A percentile compares a stretch with the other conserved stretches of the same genome.
These are phyloP conservation scores for Corbicula japonica DNA, from an alignment of 2,888 invertebrate species.

Conservation along the genomic window DNA sequence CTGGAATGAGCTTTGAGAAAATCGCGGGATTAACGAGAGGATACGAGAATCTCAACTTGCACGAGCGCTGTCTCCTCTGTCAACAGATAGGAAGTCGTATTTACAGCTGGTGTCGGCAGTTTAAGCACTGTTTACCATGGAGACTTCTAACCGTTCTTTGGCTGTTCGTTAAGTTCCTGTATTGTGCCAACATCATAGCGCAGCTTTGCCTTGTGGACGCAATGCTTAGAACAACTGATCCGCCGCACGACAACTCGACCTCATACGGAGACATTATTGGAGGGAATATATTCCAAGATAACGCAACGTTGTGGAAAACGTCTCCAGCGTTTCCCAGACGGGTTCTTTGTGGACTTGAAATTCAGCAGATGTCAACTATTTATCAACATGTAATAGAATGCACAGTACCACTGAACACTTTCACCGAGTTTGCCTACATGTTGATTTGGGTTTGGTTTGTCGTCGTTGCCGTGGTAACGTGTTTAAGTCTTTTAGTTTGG, in stretches of 20 bases:
- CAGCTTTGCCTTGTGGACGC: conserved; percentile 47
- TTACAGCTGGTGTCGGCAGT: conserved; percentile 54
- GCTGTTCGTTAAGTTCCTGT: conserved; percentile 56
- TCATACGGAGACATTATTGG: conserved; percentile 59
- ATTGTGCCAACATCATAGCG: conserved; percentile 47
- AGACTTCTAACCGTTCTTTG: conserved; percentile 52
- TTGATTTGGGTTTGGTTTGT: conserved; percentile 65
- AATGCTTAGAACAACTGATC: conserved; percentile 39
- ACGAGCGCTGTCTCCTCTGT: conserved; percentile 46
- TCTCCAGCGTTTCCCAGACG: conserved; percentile 39
- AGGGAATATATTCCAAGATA: conserved; percentile 42
- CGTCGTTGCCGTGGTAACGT: conserved; percentile 51
- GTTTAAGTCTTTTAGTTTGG: conserved; percentile 49
- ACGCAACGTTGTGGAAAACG: conserved; percentile 37
- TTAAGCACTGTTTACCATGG: conserved; percentile 45
- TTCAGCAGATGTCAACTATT: conserved; percentile 15
- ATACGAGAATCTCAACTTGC: conserved; percentile 35
- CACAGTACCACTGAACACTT: conserved; percentile 44
- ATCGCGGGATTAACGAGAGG: conserved; percentile 52
- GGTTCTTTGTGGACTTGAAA: conserved; percentile 46
- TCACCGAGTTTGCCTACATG: conserved; percentile 50
- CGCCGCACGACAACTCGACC: conserved; percentile 47
- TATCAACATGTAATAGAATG: conserved; percentile 43
- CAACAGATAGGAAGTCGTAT: conserved; percentile 57
- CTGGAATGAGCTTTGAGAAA: conserved; percentile 58